phyloP scores from a whole-genome alignment of 2,888 invertebrate genomes.

The Drosophila subsilvestris region DNA sequence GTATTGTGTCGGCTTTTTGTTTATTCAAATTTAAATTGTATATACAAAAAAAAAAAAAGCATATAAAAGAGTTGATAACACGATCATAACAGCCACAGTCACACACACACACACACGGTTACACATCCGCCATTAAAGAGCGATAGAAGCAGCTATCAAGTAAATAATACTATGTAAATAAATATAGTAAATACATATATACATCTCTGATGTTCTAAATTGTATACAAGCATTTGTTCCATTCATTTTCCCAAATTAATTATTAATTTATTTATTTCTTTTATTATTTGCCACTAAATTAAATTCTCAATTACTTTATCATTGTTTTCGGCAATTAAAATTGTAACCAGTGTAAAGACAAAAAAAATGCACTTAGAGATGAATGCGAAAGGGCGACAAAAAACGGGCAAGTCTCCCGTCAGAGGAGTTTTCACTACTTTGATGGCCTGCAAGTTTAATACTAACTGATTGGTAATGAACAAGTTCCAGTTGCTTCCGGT shows the following conservation, averaged over 20 bases:
- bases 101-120: background rate
- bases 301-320: background rate
- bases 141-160: too few species aligned
- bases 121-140: background rate
- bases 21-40: background rate
- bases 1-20: background rate
- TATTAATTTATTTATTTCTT: conserved; percentile 3
- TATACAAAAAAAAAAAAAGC: conserved; percentile 55
- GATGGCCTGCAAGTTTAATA: background rate
- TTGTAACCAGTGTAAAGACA: too few species aligned
- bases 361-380: too few species aligned
- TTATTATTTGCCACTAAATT: background rate
- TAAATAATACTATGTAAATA: background rate
- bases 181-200: background rate
- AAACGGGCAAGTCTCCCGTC: background rate
- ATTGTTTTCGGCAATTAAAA: background rate
- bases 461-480: background rate
- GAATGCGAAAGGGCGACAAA: background rate
- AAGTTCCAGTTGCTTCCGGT: background rate
- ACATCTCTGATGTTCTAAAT: too few species aligned
- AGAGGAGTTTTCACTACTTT: background rate
- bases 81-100: background rate
- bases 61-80: conserved; percentile 56
- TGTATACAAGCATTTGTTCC: background rate
- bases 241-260: conserved; percentile 7